Conservation (phyloP, 1,140 invertebrate genomes). For the Megathymus violae region DNA sequence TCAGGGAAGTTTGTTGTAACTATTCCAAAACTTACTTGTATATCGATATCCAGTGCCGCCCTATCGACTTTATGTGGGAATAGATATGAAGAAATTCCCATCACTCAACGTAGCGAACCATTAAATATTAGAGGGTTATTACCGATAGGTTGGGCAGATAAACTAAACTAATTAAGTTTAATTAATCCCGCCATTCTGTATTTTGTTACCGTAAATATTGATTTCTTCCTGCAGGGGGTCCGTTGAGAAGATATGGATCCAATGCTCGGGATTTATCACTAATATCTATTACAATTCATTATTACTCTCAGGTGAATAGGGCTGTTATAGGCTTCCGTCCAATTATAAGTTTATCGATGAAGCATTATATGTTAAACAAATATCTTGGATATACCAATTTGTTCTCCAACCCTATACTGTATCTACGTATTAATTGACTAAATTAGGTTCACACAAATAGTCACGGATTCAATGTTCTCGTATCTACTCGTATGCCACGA, state of each 20-base stretch:
- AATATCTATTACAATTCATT: conserved; percentile 37
- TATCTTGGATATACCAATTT: too few relatives aligned
- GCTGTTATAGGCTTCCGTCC: conserved; percentile 36
- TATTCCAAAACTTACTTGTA: too few relatives aligned
- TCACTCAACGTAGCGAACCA: conserved; percentile 44
- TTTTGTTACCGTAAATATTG: conserved; percentile 73
- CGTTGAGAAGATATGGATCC: conserved; percentile 28
- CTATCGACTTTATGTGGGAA: neutral
- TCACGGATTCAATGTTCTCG: too few relatives aligned
- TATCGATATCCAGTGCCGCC: too few relatives aligned
- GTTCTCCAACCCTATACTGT: too few relatives aligned
- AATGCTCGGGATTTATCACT: conserved; percentile 30
- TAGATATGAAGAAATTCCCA: conserved; percentile 1
- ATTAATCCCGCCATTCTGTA: conserved; percentile 72
- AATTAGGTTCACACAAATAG: too few relatives aligned
- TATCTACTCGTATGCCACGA: too few relatives aligned
- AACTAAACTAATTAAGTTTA: conserved; percentile 80
- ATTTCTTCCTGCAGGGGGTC: conserved; percentile 42
- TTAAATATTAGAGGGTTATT: conserved; percentile 62
- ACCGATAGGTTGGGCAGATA: conserved; percentile 70
- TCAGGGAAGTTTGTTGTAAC: too few relatives aligned
- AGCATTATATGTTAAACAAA: conserved; percentile 42
- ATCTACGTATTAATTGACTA: too few relatives aligned
- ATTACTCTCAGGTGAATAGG: conserved; percentile 35
- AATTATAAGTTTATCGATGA: conserved; percentile 42